phyloP scores from a whole-genome alignment of 2,888 invertebrate species.

The Yponomeuta malinellus region DNA sequence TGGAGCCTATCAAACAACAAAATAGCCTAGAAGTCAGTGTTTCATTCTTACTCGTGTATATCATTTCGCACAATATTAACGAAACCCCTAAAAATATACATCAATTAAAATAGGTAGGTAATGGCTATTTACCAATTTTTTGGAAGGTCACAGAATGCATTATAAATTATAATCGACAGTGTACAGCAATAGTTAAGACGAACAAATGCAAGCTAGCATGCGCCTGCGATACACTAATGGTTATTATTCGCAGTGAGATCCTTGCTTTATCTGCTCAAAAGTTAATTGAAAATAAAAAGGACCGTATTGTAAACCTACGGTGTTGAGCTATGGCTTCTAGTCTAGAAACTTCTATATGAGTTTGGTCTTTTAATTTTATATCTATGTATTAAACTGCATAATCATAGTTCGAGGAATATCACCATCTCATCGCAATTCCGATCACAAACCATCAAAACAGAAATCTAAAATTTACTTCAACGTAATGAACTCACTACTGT shows the following conservation, averaged over 20 bases:
- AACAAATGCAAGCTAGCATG: not conserved
- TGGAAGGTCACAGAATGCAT: not conserved
- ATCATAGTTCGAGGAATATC: too few species aligned
- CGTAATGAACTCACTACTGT: too few species aligned
- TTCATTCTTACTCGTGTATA: not conserved
- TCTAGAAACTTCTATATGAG: not conserved
- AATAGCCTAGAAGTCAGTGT: not conserved
- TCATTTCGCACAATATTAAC: not conserved
- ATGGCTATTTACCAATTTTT: not conserved
- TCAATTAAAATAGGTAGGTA: not conserved
- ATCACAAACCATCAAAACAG: too few species aligned
- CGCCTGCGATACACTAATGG: not conserved
- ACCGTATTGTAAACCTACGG: not conserved
- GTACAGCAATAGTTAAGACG: not conserved
- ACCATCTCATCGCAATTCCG: too few species aligned
- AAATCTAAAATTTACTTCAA: too few species aligned
- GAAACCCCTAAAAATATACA: not conserved
- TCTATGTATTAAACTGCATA: too few species aligned
- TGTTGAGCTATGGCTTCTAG: not conserved
- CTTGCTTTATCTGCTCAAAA: not conserved
- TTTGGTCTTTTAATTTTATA: not conserved
- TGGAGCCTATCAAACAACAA: not conserved
- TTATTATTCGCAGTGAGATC: not conserved
- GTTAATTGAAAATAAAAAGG: not conserved
- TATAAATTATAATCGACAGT: not conserved